Base-by-base conservation (phyloP, 2,888 invertebrate genomes). In the Ceriagrion tenellum region DNA sequence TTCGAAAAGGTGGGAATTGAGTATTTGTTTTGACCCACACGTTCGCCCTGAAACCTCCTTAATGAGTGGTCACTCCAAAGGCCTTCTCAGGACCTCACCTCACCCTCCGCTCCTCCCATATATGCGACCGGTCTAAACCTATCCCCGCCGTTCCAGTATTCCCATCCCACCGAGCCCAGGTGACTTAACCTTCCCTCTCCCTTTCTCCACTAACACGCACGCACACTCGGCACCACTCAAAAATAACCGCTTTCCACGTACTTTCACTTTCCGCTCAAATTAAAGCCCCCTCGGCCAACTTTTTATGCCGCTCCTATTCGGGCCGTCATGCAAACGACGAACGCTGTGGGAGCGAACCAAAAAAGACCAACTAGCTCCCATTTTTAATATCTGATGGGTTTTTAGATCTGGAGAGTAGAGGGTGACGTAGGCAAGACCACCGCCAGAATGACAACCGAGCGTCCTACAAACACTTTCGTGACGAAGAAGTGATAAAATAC, bases 221-320 rank as follows among this genome's bases (percentile, higher is more conserved):
- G 56, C 55, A 55, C 56, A 16, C 55, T 8, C 56, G 56, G 47
- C 89, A 47, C 89, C 93, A 47, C 93, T 93, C 93, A 40, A 93
- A 93, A 93, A 93, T 93, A 93, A 93, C 93, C 93, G 93, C 93
- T 93, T 93, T 93, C 93, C 69, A 74, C 63, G 63, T 69, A 93
- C 93, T 93, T 93, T 93, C 93, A 93, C 93, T 93, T 93, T 93
- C 93, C 93, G 69, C 93, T 93, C 93, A 93, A 93, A 93, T 93
- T 93, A 93, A 93, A 47, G n/a, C 47, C 56, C 69, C 47, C 20
- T 59, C 69, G 69, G 69, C 63, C 69, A 47, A 93, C 93, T 93
- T 93, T 93, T 93, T 93, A 69, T 69, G 47, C 69, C 69, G 47
- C 59, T 59, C 56, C 30, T 59, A 30, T 91, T 91, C 40, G 59